Evolutionary conservation across 2,888 invertebrate species (phyloP).

Genomic region (Dynastes maya): DNA sequence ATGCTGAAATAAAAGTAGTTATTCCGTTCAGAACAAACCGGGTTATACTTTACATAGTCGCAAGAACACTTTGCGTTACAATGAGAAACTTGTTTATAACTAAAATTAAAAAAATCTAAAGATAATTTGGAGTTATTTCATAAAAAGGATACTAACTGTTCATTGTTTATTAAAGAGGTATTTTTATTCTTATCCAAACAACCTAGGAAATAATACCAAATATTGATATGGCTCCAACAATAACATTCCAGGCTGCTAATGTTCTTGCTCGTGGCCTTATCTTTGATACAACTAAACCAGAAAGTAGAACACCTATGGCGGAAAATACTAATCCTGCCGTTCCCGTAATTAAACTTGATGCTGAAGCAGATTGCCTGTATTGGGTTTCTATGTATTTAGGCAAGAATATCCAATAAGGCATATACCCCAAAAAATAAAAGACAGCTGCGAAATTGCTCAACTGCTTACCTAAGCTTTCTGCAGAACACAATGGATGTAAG

Average conservation of each 20-base stretch:
- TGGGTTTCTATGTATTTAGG: constrained; percentile 90
- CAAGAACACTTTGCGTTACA: constrained; percentile 81
- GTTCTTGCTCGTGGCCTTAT: constrained; percentile 79
- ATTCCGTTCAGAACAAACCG: constrained; percentile 79
- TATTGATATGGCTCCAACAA: constrained; percentile 77
- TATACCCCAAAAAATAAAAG: constrained; percentile 81
- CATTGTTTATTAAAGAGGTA: constrained; percentile 12
- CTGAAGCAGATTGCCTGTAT: constrained; percentile 83
- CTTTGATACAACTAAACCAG: constrained; percentile 78
- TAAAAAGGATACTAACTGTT: constrained; percentile 33
- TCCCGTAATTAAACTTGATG: constrained; percentile 83
- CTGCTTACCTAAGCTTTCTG: constrained; percentile 52
- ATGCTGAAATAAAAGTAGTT: constrained; percentile 83
- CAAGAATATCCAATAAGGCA: constrained; percentile 86
- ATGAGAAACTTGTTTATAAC: constrained; percentile 69
- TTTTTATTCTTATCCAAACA: constrained; percentile 76
- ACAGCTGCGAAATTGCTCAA: constrained; percentile 83
- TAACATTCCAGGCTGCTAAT: constrained; percentile 80
- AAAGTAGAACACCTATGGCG: constrained; percentile 79
- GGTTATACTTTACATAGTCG: constrained; percentile 81
- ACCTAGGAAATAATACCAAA: constrained; percentile 77
- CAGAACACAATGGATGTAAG: too few species aligned
- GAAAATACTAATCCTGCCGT: constrained; percentile 81
- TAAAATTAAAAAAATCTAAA: constrained; percentile 57
- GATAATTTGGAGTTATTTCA: constrained; percentile 15